These are phyloP conservation scores for Sphaerophoria rueppellii DNA, from an alignment of 2,888 invertebrate species.

Conservation along the genomic window DNA sequence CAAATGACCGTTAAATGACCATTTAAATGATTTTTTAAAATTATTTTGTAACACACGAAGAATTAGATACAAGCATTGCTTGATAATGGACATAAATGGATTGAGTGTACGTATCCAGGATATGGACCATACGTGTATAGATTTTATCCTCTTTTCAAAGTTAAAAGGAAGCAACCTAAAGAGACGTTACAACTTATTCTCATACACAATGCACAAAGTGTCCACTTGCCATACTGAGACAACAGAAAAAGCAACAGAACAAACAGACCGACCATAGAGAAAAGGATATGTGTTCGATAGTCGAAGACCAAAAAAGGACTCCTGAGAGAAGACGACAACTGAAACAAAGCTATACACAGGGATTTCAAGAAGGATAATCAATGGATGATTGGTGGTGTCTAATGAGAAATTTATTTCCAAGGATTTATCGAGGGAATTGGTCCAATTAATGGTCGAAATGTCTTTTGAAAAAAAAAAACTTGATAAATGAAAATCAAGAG, in stretches of 20 bases:
- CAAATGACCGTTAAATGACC: conserved; percentile 36
- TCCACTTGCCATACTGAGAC: not conserved
- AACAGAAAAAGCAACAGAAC: not conserved
- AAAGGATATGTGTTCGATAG: conserved; percentile 29
- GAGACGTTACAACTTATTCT: conserved; percentile 30
- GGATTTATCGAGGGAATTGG: conserved; percentile 61
- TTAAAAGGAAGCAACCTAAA: conserved; percentile 10
- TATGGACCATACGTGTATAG: not conserved
- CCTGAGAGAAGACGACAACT: conserved; percentile 14
- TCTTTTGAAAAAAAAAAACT: conserved; percentile 1
- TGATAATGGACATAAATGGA: conserved; percentile 63
- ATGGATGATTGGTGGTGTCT: conserved; percentile 67
- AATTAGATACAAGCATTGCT: conserved; percentile 34
- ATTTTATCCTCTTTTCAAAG: not conserved
- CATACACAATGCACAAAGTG: conserved; percentile 41
- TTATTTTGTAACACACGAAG: conserved; percentile 6
- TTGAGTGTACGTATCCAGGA: conserved; percentile 18
- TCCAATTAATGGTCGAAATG: conserved; percentile 51
- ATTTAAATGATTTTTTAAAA: conserved; percentile 52
- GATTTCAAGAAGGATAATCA: conserved; percentile 63
- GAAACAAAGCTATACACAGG: conserved; percentile 1
- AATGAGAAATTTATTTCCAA: conserved; percentile 68
- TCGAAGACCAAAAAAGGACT: conserved; percentile 15
- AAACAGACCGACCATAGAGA: not conserved
- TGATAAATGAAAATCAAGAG: not conserved